A percentile compares a stretch with the other conserved stretches of the same genome.
phyloP scores from a whole-genome alignment of 1,140 invertebrate species.

The Sipha flava region DNA sequence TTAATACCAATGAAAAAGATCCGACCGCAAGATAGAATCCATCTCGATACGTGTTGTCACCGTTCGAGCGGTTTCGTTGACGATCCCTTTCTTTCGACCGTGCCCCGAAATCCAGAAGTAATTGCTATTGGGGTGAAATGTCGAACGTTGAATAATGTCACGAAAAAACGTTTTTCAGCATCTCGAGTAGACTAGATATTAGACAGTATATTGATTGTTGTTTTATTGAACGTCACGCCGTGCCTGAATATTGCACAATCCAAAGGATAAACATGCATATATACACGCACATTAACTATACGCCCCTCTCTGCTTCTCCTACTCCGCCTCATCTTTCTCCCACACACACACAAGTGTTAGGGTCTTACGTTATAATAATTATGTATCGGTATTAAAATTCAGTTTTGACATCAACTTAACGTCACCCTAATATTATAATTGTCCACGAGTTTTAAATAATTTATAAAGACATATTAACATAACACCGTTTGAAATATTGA shows the following conservation, averaged over 20 bases:
- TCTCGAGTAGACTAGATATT: not conserved
- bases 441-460: too few species aligned
- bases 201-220: slow-evolving; percentile 9
- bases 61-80: not conserved
- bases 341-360: too few species aligned
- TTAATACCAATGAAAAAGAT: not conserved
- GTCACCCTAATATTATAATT: too few species aligned
- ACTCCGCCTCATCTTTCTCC: too few species aligned
- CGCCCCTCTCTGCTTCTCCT: too few species aligned
- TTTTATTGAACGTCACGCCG: not conserved
- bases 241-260: not conserved
- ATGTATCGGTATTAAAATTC: too few species aligned
- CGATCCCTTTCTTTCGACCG: not conserved
- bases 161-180: not conserved
- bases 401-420: too few species aligned
- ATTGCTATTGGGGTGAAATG: not conserved
- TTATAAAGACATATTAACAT: too few species aligned
- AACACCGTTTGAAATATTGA: too few species aligned
- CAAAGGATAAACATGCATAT: not conserved
- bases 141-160: not conserved
- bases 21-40: not conserved
- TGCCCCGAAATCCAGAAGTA: not conserved
- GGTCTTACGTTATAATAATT: too few species aligned
- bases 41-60: not conserved
- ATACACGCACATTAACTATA: too few species aligned